phyloP scores from a whole-genome alignment of 2,888 invertebrate species.

The Phortica magna region DNA sequence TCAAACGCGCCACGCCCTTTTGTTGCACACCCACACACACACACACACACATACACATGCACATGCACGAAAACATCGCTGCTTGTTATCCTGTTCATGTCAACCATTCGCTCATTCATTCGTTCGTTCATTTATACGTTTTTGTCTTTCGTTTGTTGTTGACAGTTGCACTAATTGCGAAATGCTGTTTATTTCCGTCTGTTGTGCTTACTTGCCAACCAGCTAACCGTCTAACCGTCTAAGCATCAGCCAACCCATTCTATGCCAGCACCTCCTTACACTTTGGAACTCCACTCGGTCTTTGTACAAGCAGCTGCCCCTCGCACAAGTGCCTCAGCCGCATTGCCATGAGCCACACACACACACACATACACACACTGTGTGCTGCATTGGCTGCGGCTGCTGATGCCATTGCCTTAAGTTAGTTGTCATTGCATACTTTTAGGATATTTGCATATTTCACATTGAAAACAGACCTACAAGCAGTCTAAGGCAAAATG shows the following conservation, averaged over 20 bases:
- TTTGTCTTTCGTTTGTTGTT: conserved; percentile 52
- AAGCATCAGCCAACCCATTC: neutral
- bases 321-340: neutral
- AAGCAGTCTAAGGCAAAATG: conserved; percentile 48
- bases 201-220: neutral
- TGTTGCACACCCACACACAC: too few relatives aligned
- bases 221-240: neutral
- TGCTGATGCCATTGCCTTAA: neutral
- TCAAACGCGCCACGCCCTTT: neutral
- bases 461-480: conserved; percentile 47
- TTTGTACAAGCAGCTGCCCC: too few relatives aligned
- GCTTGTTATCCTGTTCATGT: conserved; percentile 34
- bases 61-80: neutral
- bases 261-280: too few relatives aligned
- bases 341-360: neutral
- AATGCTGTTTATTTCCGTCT: conserved; percentile 58
- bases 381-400: neutral
- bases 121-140: conserved; percentile 2
- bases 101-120: neutral
- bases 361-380: too few relatives aligned
- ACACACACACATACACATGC: neutral
- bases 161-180: conserved; percentile 71
- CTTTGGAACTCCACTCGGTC: too few relatives aligned
- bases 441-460: conserved; percentile 67
- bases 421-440: conserved; percentile 49